Conservation (phyloP, 2,113 vertebrate genomes). For the Anarrhichthys ocellatus region DNA sequence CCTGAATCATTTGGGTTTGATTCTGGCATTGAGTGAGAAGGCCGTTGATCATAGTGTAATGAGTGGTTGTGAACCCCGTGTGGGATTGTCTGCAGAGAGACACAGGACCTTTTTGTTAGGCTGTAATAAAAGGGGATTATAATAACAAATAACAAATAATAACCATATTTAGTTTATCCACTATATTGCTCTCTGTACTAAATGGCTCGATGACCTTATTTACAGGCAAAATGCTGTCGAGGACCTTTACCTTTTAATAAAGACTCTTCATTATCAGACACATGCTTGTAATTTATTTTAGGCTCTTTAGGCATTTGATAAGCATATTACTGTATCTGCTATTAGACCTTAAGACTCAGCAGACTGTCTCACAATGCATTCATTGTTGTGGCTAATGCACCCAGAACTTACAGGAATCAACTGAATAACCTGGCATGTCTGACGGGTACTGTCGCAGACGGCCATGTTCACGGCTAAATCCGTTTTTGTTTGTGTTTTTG, state of each 20-base stretch:
- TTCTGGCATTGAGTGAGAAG: constrained; percentile 29
- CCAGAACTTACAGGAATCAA: neutral
- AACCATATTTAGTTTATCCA: constrained; percentile 1
- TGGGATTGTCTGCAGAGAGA: constrained; percentile 12
- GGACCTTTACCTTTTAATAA: neutral
- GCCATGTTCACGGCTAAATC: constrained; percentile 24
- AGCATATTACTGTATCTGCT: neutral
- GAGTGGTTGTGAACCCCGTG: neutral
- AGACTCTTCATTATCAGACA: neutral
- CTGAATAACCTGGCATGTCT: constrained; percentile 30
- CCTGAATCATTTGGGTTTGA: constrained; percentile 17
- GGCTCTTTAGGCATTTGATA: neutral
- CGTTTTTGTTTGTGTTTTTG: constrained; percentile 10
- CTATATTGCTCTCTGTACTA: neutral
- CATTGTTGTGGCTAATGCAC: constrained; percentile 14
- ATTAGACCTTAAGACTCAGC: neutral
- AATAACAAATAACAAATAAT: constrained; percentile 14
- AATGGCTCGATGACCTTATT: neutral
- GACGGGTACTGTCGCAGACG: constrained; percentile 25
- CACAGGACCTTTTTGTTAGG: neutral
- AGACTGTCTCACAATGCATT: constrained; percentile 8
- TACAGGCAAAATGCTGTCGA: neutral
- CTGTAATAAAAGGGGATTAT: constrained; percentile 26
- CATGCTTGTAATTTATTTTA: neutral
- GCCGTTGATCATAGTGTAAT: neutral